These are phyloP conservation scores for Bombus picipes DNA, from an alignment of 1,140 invertebrate genomes.

Conservation along the genomic window DNA sequence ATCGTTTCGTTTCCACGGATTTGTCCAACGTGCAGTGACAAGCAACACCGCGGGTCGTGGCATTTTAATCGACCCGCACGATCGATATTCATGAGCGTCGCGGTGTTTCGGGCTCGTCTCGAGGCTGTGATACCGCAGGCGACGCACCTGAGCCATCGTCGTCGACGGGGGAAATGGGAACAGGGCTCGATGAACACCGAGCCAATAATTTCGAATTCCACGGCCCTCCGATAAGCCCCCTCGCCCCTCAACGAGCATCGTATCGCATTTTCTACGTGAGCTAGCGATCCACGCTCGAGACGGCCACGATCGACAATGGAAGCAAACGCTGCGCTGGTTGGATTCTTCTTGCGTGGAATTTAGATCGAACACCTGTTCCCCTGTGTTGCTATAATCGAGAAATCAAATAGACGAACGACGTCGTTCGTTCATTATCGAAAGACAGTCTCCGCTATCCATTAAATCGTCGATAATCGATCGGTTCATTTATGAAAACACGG, in stretches of 20 bases:
- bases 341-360: slow-evolving; percentile 1
- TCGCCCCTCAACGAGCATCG: background rate
- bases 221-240: slow-evolving; percentile 10
- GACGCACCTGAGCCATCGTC: slow-evolving; percentile 47
- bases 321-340: background rate
- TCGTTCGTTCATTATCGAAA: background rate
- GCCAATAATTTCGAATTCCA: slow-evolving; percentile 57
- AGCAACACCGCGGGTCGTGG: slow-evolving; percentile 20
- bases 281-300: background rate
- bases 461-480: background rate
- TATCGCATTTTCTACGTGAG: slow-evolving; percentile 40
- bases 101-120: slow-evolving; percentile 57
- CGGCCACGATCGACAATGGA: slow-evolving; percentile 9
- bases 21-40: background rate
- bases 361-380: slow-evolving; percentile 24
- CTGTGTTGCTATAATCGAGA: background rate
- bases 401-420: slow-evolving; percentile 2
- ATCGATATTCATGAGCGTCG: slow-evolving; percentile 64
- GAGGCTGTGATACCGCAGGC: slow-evolving; percentile 55
- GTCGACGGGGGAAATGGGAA: slow-evolving; percentile 39
- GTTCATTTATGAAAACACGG: background rate
- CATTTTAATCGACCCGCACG: slow-evolving; percentile 56
- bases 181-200: slow-evolving; percentile 24
- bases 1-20: background rate
- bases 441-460: background rate